Evolutionary conservation across 2,888 invertebrate genomes (phyloP).

Genomic region (Pandemis heparana): DNA sequence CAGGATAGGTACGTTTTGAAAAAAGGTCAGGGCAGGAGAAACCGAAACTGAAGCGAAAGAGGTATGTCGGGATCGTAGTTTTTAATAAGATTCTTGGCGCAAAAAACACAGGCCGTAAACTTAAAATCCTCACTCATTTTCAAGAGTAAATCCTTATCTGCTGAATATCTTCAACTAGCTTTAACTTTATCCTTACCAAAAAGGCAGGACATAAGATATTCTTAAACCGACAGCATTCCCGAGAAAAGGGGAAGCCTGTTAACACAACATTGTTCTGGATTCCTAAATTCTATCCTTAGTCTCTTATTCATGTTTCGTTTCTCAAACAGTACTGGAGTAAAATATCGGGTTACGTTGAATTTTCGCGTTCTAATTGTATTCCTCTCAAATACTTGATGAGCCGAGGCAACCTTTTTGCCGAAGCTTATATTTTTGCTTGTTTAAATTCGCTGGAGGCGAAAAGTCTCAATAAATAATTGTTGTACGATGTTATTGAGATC

Average conservation of each 20-base stretch:
- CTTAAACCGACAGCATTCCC: not conserved
- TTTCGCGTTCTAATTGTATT: conserved; percentile 16
- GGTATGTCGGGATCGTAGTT: too few species aligned
- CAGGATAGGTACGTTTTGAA: too few species aligned
- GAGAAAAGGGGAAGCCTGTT: not conserved
- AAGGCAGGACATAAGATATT: conserved; percentile 1
- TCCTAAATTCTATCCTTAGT: not conserved
- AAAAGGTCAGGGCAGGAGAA: too few species aligned
- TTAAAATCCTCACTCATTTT: not conserved
- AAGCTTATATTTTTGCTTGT: conserved; percentile 7
- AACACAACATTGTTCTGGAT: conserved; percentile 6
- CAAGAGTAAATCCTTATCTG: not conserved
- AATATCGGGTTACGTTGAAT: conserved; percentile 24
- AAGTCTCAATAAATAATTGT: not conserved
- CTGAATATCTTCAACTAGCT: not conserved
- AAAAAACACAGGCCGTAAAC: not conserved
- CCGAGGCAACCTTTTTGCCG: not conserved
- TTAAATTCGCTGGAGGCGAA: not conserved
- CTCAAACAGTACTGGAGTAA: conserved; percentile 17
- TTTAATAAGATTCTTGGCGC: too few species aligned
- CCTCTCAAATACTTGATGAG: conserved; percentile 24
- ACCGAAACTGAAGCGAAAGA: too few species aligned
- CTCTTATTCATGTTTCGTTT: conserved; percentile 7
- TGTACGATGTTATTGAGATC: not conserved
- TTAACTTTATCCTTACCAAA: not conserved